phyloP scores from a whole-genome alignment of 1,140 invertebrate genomes.

The Procambarus virginalis region DNA sequence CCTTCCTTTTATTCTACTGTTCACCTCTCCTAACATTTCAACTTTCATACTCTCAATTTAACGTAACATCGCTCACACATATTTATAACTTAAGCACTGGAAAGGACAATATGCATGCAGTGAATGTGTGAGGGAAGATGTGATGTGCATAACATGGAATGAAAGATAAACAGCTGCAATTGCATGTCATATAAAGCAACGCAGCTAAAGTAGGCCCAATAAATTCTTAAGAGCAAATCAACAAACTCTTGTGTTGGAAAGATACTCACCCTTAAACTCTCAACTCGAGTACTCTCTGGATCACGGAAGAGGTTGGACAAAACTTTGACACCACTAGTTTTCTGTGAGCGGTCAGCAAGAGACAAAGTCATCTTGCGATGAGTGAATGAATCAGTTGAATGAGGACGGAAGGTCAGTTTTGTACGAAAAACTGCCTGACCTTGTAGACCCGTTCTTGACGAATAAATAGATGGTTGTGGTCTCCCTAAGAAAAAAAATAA shows the following conservation, averaged over 20 bases:
- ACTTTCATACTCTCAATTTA: too few species aligned
- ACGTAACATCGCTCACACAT: too few species aligned
- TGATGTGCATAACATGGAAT: too few species aligned
- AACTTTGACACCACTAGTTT: conserved; percentile 97
- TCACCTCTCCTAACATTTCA: too few species aligned
- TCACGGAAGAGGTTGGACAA: conserved; percentile 94
- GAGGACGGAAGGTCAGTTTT: conserved; percentile 96
- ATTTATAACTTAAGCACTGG: too few species aligned
- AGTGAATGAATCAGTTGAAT: conserved; percentile 98
- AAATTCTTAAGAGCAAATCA: not conserved
- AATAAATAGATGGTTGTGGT: conserved; percentile 96
- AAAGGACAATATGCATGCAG: too few species aligned
- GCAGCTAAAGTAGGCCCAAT: too few species aligned
- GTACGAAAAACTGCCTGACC: conserved; percentile 97
- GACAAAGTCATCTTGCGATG: conserved; percentile 99
- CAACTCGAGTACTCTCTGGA: conserved; percentile 92
- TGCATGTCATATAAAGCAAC: too few species aligned
- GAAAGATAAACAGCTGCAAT: too few species aligned
- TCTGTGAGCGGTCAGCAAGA: conserved; percentile 96
- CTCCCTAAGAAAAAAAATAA: conserved; percentile 79
- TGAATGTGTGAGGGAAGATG: too few species aligned
- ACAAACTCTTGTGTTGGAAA: not conserved
- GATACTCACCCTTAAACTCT: conserved; percentile 73
- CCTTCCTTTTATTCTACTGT: too few species aligned
- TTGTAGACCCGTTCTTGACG: conserved; percentile 96